phyloP scores from a whole-genome alignment of 1,140 invertebrate species.

The Drosophila leontia region DNA sequence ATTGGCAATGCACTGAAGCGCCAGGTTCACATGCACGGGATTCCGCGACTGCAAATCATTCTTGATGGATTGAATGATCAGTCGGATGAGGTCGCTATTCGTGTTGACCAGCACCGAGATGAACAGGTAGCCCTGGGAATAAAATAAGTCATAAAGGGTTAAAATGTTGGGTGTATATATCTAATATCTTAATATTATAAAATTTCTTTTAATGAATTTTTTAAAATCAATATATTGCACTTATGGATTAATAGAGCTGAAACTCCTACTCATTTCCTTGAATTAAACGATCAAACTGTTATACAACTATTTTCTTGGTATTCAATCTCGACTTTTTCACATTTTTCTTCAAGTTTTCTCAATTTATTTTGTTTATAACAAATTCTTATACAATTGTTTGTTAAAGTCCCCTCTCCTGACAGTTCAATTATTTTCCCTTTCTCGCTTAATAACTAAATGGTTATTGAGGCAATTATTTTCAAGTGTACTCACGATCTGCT shows the following conservation, averaged over 20 bases:
- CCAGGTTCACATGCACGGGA: conserved; percentile 99
- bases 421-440: conserved; percentile 11
- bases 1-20: conserved; percentile 99
- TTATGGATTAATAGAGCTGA: too few species aligned
- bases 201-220: background rate
- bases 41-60: conserved; percentile 99
- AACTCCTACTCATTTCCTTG: too few species aligned
- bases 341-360: background rate
- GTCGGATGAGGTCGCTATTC: conserved; percentile 99
- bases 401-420: background rate
- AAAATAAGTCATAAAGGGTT: conserved; percentile 30
- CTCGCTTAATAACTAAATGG: conserved; percentile 1
- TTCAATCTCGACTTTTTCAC: background rate
- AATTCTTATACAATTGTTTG: background rate
- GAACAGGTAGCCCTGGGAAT: conserved; percentile 97
- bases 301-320: background rate
- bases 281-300: too few species aligned
- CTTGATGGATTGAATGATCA: conserved; percentile 99
- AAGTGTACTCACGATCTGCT: conserved; percentile 97
- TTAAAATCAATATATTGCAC: background rate
- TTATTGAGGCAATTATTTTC: conserved; percentile 29
- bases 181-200: background rate
- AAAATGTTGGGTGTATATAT: background rate
- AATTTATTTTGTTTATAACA: background rate
- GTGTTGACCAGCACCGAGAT: conserved; percentile 99